These are phyloP conservation scores for Agrypnus murinus DNA, from an alignment of 2,888 invertebrate genomes.

Conservation along the genomic window DNA sequence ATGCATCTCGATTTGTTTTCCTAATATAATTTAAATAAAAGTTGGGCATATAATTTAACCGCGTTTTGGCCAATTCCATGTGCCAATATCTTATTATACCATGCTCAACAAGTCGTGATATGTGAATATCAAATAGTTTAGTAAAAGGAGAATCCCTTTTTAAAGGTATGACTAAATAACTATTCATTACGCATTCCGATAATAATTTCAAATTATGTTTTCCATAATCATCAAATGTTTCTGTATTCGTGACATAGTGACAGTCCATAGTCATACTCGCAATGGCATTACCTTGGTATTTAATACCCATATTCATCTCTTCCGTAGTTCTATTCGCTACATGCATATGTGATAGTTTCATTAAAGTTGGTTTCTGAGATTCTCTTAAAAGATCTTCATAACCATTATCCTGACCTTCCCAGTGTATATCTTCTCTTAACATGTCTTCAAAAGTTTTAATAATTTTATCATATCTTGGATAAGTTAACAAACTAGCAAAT, in stretches of 20 bases:
- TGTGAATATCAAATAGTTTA: slow-evolving; percentile 50
- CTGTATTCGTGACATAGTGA: neutral
- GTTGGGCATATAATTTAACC: slow-evolving; percentile 37
- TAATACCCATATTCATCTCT: neutral
- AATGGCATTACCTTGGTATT: neutral
- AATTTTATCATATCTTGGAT: slow-evolving; percentile 35
- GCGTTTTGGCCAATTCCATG: neutral
- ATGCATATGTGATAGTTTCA: neutral
- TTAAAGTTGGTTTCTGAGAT: neutral
- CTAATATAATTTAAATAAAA: neutral
- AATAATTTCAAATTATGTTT: slow-evolving; percentile 29
- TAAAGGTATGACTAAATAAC: slow-evolving; percentile 53
- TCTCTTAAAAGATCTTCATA: neutral
- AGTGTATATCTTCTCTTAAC: slow-evolving; percentile 51
- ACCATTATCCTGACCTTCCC: slow-evolving; percentile 36
- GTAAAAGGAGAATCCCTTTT: slow-evolving; percentile 55
- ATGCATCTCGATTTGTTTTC: neutral
- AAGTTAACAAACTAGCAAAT: slow-evolving; percentile 42
- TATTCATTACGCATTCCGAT: slow-evolving; percentile 47
- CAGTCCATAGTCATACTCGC: neutral
- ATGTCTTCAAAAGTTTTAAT: slow-evolving; percentile 53
- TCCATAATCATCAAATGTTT: neutral
- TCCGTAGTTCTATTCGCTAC: no score
- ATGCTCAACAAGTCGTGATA: slow-evolving; percentile 48
- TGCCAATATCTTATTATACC: slow-evolving; percentile 56